Evolutionary conservation across 2,888 invertebrate genomes (phyloP).

Genomic region (Trichacis sp.): DNA sequence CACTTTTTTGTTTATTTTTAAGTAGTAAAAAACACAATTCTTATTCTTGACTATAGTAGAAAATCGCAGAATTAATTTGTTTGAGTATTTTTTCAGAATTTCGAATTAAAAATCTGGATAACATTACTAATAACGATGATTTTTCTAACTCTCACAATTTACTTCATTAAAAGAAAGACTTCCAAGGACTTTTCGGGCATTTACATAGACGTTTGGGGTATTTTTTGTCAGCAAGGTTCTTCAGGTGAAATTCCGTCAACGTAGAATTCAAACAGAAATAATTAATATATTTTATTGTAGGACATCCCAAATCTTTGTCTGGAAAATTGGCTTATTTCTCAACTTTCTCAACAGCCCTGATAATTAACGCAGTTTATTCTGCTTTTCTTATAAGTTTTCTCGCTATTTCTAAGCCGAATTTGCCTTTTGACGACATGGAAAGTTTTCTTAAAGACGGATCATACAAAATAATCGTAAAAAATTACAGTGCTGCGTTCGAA

Average conservation of each 20-base stretch:
- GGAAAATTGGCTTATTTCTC: constrained; percentile 21
- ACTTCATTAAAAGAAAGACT: not conserved
- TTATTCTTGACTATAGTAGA: no score
- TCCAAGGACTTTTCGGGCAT: not conserved
- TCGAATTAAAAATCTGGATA: not conserved
- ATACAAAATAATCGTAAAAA: constrained; percentile 20
- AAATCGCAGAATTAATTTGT: no score
- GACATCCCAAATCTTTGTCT: constrained; percentile 10
- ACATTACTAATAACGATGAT: not conserved
- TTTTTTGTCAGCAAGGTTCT: constrained; percentile 1
- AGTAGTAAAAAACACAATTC: no score
- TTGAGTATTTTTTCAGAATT: constrained; percentile 14
- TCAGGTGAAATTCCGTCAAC: not conserved
- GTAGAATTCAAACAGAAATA: no score
- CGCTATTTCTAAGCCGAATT: constrained; percentile 12
- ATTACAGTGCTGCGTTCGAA: no score
- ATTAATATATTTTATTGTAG: constrained; percentile 1
- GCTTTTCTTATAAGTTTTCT: constrained; percentile 35
- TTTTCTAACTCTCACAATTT: not conserved
- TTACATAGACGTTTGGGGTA: not conserved
- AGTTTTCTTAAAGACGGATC: constrained; percentile 22
- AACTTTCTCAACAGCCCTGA: constrained; percentile 8
- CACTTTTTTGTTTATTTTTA: no score
- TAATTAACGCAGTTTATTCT: constrained; percentile 29
- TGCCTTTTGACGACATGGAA: constrained; percentile 16